Evolutionary conservation across 1,140 invertebrate genomes (phyloP).

Genomic region (Sitobion miscanthi): DNA sequence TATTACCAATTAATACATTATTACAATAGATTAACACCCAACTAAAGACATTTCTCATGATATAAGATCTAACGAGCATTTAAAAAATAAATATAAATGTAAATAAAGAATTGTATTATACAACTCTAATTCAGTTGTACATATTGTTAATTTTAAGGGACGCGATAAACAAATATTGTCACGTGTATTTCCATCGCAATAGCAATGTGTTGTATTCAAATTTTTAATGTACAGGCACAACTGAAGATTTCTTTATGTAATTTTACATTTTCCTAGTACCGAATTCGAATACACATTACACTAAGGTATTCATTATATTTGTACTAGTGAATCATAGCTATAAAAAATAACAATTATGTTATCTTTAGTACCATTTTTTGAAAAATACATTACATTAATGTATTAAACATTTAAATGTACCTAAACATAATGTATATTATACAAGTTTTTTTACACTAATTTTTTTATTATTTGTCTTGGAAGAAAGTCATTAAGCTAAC

Average conservation of each 20-base stretch:
- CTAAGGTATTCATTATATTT: neutral
- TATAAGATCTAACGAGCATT: too few relatives aligned
- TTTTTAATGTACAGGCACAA: neutral
- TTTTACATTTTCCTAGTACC: neutral
- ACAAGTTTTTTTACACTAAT: too few relatives aligned
- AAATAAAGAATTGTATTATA: neutral
- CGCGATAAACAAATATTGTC: neutral
- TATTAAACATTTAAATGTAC: neutral
- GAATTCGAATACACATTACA: neutral
- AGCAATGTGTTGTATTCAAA: neutral
- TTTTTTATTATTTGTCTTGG: neutral
- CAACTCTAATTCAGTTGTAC: neutral
- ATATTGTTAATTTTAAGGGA: neutral
- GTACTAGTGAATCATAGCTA: neutral
- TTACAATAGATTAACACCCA: neutral
- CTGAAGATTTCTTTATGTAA: neutral
- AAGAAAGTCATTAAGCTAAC: neutral
- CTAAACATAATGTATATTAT: neutral
- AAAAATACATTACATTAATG: neutral
- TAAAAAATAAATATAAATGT: neutral
- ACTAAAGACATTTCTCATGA: neutral
- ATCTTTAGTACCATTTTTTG: neutral
- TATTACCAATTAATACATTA: too few relatives aligned
- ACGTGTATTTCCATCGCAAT: neutral
- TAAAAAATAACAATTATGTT: neutral